Evolutionary conservation across 2,888 invertebrate genomes (phyloP).

Genomic region (Drosophila gaucha): DNA sequence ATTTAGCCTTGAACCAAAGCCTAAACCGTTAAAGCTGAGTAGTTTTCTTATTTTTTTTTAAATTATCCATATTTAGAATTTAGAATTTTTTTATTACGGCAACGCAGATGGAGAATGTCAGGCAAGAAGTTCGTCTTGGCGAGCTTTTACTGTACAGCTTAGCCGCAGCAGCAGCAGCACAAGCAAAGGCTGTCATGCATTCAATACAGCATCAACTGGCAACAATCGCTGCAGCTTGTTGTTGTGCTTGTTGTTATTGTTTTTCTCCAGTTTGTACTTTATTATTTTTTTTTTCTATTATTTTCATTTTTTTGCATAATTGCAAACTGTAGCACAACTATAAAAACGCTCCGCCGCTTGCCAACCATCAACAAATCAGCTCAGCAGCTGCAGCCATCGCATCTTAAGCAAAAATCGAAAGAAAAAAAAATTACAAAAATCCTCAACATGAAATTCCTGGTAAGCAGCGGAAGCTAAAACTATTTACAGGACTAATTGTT

Average conservation of each 20-base stretch:
- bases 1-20: not conserved
- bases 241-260: constrained; percentile 29
- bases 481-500: not conserved
- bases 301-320: constrained; percentile 63
- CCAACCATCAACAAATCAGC: constrained; percentile 53
- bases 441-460: constrained; percentile 68
- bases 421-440: not conserved
- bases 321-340: constrained; percentile 74
- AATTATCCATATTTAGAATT: too few relatives aligned
- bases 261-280: constrained; percentile 10
- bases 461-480: constrained; percentile 38
- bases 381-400: constrained; percentile 22
- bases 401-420: constrained; percentile 5
- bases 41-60: too few relatives aligned
- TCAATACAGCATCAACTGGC: constrained; percentile 29
- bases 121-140: not conserved
- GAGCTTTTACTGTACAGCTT: not conserved
- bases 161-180: not conserved
- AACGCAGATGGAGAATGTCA: not conserved
- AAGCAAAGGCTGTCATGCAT: constrained; percentile 40
- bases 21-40: too few relatives aligned
- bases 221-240: constrained; percentile 37
- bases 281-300: constrained; percentile 5
- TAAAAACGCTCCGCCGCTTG: constrained; percentile 53
- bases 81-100: too few relatives aligned